Percentiles rank a stretch among this genome's conserved stretches.
Evolutionary conservation across 2,113 vertebrate species (phyloP).

Genomic region (Hyperopisus bebe): DNA sequence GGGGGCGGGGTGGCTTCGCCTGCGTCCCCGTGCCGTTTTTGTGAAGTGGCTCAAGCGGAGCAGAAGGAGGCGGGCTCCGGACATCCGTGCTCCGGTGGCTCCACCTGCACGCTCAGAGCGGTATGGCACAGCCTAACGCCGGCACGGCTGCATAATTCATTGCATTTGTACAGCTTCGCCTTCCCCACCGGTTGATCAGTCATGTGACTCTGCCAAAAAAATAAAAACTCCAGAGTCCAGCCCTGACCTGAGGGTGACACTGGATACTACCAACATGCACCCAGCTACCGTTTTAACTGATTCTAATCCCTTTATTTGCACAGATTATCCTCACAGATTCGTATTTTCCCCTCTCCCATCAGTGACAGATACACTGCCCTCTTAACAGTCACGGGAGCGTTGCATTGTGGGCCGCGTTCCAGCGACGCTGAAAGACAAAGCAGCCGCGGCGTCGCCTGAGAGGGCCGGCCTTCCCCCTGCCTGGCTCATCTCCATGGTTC

Average conservation of each 20-base stretch:
- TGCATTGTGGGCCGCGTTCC: not conserved
- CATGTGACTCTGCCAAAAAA: not conserved
- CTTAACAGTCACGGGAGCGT: not conserved
- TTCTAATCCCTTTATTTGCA: constrained; percentile 8
- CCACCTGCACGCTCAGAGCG: not conserved
- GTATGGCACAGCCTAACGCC: not conserved
- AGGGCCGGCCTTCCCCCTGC: not conserved
- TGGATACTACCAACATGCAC: not conserved
- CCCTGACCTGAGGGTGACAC: not conserved
- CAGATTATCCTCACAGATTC: not conserved
- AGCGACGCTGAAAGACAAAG: not conserved
- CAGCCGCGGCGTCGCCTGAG: not conserved
- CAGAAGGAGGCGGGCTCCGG: not conserved
- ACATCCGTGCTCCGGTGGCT: not conserved
- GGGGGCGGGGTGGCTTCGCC: not conserved
- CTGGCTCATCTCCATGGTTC: not conserved
- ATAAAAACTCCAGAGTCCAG: not conserved
- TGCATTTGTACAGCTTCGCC: not conserved
- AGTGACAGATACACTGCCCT: not conserved
- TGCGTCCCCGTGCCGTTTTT: constrained; percentile 16
- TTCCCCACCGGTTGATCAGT: not conserved
- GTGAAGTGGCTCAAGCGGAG: not conserved
- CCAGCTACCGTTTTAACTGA: not conserved
- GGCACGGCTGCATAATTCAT: constrained; percentile 11
- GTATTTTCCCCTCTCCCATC: not conserved